phyloP scores from a whole-genome alignment of 35 echinoderm and acorn worm genomes.

The Acanthaster planci region DNA sequence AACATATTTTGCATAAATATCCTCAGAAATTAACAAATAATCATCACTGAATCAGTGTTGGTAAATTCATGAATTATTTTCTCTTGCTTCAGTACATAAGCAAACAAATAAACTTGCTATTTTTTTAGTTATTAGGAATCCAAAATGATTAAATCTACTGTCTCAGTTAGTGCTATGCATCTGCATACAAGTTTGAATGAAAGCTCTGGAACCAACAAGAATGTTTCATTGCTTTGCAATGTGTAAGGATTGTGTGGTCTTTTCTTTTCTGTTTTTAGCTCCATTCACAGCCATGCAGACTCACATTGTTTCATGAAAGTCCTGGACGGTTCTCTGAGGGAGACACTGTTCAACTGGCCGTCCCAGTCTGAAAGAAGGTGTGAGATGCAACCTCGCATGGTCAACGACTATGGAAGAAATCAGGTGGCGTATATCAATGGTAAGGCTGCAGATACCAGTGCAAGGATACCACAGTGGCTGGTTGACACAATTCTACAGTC shows the following conservation, averaged over 20 bases:
- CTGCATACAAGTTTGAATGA: background rate
- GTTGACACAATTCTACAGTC: no score
- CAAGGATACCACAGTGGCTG: no score
- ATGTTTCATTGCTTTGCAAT: background rate
- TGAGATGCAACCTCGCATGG: slow-evolving; percentile 50
- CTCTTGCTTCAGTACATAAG: no score
- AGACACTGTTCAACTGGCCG: slow-evolving; percentile 81
- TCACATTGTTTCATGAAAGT: slow-evolving; percentile 98
- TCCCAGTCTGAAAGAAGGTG: slow-evolving; percentile 50
- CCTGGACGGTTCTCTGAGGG: slow-evolving; percentile 74
- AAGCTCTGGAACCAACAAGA: background rate
- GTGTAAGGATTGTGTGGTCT: no score
- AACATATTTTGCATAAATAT: no score
- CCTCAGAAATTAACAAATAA: no score
- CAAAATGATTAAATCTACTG: no score
- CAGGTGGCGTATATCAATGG: slow-evolving; percentile 95
- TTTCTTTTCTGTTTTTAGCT: slow-evolving; percentile 39
- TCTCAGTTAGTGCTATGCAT: background rate
- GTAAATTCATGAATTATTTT: no score
- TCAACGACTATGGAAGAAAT: slow-evolving; percentile 61
- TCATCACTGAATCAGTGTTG: no score
- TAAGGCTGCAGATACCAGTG: no score
- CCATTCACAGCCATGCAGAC: slow-evolving; percentile 97
- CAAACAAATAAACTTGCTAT: no score
- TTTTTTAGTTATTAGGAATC: no score